phyloP scores from a whole-genome alignment of 2,888 invertebrate species.

The Exephanes ischioxanthus region DNA sequence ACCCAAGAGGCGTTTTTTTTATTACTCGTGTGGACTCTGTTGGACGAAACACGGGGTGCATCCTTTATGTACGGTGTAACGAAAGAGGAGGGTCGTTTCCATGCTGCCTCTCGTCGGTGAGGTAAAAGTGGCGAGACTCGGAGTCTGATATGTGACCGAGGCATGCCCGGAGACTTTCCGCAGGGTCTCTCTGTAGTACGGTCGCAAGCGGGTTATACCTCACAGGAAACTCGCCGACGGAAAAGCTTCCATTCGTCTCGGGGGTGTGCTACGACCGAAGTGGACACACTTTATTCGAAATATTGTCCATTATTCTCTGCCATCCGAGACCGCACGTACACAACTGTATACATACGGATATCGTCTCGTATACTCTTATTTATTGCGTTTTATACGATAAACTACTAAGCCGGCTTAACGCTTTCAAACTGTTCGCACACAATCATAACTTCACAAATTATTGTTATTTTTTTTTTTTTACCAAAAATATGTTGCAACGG shows the following conservation, averaged over 20 bases:
- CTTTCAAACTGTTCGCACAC: too few relatives aligned
- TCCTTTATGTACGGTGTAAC: constrained; percentile 5
- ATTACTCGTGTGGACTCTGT: not conserved
- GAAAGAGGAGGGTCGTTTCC: constrained; percentile 2
- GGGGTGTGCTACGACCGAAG: constrained; percentile 64
- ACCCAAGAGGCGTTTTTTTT: not conserved
- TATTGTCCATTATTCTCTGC: constrained; percentile 67
- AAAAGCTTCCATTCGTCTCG: constrained; percentile 68
- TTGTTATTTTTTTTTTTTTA: too few relatives aligned
- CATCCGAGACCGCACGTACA: constrained; percentile 21
- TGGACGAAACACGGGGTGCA: not conserved
- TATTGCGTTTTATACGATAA: constrained; percentile 27
- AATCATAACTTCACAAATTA: too few relatives aligned
- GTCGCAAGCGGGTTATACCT: constrained; percentile 42
- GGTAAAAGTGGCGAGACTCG: constrained; percentile 27
- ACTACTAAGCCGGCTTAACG: constrained; percentile 7
- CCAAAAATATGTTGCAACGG: too few relatives aligned
- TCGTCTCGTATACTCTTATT: constrained; percentile 6
- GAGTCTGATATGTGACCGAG: constrained; percentile 59
- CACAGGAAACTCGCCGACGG: constrained; percentile 40
- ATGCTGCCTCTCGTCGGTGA: constrained; percentile 1
- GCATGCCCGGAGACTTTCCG: constrained; percentile 48
- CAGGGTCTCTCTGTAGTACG: not conserved
- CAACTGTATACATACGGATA: not conserved
- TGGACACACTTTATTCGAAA: constrained; percentile 69